Evolutionary conservation across 2,888 invertebrate genomes (phyloP).

Genomic region (Bibio marci): DNA sequence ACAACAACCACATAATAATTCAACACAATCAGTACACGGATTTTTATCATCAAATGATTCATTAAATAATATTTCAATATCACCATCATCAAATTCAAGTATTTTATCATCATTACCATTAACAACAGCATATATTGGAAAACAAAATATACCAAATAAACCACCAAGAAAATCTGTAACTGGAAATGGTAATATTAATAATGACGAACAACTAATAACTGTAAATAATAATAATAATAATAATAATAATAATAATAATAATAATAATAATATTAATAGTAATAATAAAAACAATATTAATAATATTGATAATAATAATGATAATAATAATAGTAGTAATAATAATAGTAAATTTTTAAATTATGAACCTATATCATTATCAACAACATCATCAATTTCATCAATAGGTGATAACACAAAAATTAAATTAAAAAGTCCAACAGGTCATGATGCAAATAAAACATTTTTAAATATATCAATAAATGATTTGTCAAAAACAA

Average conservation of each 20-base stretch:
- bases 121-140: too few relatives aligned
- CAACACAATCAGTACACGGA: conserved; percentile 20
- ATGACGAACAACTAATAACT: conserved; percentile 11
- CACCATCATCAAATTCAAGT: conserved; percentile 5
- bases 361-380: conserved; percentile 26
- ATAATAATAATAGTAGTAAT: background rate
- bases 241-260: background rate
- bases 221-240: conserved; percentile 2
- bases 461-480: too few relatives aligned
- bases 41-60: conserved; percentile 26
- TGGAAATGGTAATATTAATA: conserved; percentile 7
- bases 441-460: too few relatives aligned
- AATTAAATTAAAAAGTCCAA: background rate
- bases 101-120: conserved; percentile 3
- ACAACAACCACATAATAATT: conserved; percentile 19
- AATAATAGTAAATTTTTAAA: conserved; percentile 18
- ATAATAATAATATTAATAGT: background rate
- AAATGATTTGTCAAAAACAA: background rate
- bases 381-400: background rate
- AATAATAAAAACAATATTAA: background rate
- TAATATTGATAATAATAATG: background rate
- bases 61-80: conserved; percentile 19
- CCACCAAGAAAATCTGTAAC: conserved; percentile 21
- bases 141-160: conserved; percentile 26
- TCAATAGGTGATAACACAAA: conserved; percentile 1